A percentile compares a stretch with the other conserved stretches of the same genome.
Evolutionary conservation across 2,888 invertebrate genomes (phyloP).

Genomic region (Nemapogon koenigi): DNA sequence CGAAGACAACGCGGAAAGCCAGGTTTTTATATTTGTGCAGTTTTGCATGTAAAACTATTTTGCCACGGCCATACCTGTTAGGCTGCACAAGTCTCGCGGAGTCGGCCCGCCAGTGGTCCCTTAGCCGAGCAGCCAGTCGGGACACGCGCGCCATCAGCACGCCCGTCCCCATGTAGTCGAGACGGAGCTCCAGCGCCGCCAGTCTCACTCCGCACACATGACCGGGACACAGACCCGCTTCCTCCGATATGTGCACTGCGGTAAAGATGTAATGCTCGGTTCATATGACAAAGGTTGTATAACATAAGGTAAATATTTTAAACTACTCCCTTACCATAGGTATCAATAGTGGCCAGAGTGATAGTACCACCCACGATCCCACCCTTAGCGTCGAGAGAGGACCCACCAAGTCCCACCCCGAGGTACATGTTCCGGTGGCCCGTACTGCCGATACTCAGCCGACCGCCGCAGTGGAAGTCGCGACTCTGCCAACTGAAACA

Average conservation of each 20-base stretch:
- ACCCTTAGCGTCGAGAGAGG: conserved; percentile 93
- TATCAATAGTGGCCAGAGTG: conserved; percentile 87
- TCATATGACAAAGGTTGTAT: too few species aligned
- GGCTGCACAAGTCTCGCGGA: too few species aligned
- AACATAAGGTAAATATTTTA: not conserved
- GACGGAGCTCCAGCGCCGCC: conserved; percentile 84
- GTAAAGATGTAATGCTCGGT: too few species aligned
- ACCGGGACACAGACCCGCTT: conserved; percentile 87
- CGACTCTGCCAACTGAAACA: conserved; percentile 88
- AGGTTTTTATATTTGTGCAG: too few species aligned
- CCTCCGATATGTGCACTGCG: conserved; percentile 89
- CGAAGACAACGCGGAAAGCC: too few species aligned
- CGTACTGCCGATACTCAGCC: conserved; percentile 91
- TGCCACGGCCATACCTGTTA: conserved; percentile 2
- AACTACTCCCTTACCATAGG: conserved; percentile 67
- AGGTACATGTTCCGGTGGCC: conserved; percentile 94
- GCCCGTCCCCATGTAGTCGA: conserved; percentile 99
- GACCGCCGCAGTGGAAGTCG: conserved; percentile 90
- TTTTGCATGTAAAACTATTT: too few species aligned
- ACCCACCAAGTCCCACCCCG: conserved; percentile 86
- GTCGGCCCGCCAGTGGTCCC: conserved; percentile 91
- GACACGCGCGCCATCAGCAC: conserved; percentile 91
- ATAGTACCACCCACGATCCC: conserved; percentile 98
- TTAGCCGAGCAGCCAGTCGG: conserved; percentile 77
- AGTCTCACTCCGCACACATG: conserved; percentile 84